Base-by-base conservation (phyloP, 2,888 invertebrate genomes). In the Drosophila melanocephala region DNA sequence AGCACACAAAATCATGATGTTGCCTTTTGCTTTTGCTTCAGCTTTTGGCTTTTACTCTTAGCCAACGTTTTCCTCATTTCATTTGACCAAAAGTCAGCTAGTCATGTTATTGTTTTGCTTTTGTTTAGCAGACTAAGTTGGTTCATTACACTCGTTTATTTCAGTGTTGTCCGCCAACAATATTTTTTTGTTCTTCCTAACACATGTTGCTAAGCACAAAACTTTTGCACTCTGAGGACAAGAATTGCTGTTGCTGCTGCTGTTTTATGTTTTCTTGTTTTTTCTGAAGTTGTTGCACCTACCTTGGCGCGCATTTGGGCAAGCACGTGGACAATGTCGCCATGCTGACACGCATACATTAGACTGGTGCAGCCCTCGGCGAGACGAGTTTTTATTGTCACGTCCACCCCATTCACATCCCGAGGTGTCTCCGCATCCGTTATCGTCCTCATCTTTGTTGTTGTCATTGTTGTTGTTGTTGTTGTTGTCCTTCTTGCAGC, bases 321-420 rank as follows among this genome's bases (percentile, higher is more conserved):
- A 83, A 96, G 94, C 81, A 97, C 97, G 83, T 96, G 95, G 79
- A 95, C 95, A 93, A 97, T 96, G 94, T 97, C 96, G 61, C 96
- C 97, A 93, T 97, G 97, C 94, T 98, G 98, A 93, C 97, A 97
- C 90, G 97, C 97, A 94, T 97, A 97, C 97, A 98, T 98, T 92
- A 98, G 95, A 87, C 96, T 95, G 79, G 97, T 97, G 93, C 97
- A 97, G 90, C 97, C 97, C 91, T 95, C 95, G 83, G 94, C 94
- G 86, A 95, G 93, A 86, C 93, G 93, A 78, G 75, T 90, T 89
- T 89, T 91, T 74, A 80, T 76, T 59, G 87, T 73, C 71, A 69
- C 72, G 61, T 62, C 47, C 47, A 55, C 57, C 57, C 50, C 58
- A 42, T 22, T 22, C 42, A 57, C 67, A 71, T 79, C 58, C 68